Base-by-base conservation (phyloP, 2,113 vertebrate genomes). In the Oryzias melastigma region DNA sequence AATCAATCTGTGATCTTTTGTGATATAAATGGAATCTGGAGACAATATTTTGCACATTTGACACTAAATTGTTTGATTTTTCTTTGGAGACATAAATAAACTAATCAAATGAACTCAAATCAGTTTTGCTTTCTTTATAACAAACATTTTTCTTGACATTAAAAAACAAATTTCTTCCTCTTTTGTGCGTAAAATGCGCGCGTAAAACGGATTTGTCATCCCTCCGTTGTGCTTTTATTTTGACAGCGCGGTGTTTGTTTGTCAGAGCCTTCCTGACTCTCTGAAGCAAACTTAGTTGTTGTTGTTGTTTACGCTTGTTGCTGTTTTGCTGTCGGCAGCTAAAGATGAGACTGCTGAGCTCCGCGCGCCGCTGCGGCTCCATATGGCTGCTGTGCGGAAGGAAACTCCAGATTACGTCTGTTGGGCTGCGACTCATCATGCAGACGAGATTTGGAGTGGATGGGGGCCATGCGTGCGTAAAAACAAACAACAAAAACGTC, bases 331-430 rank as follows among this genome's bases (percentile, higher is more conserved):
- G 69, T 68, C 49, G 67, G 58, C 45, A 51, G 45, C n/a, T 53
- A 24, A 29, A 40, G 45, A 46, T 44, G 42, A 48, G 53, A 45
- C 57, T 13, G 41, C 10, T 48, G 20, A 46, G 46, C 16, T 51
- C 47, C 18, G 44, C 43, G 52, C 47, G 29, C 43, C 48, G 56
- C 40, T 60, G 44, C 35, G 46, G 14, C 53, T 52, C 24, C 27
- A 19, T 62, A 29, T 64, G 52, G 51, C 45, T 57, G 57, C 58
- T 12, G 53, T 15, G 61, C 53, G 45, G 71, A 56, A 58, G 70
- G 45, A 35, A 73, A 55, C 45, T 73, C 70, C 56, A 65, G 56
- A 41, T 60, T 43, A 60, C 44, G 62, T 58, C 48, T 25, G 57
- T 52, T 10, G 29, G 12, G 51, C 14, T 54, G 44, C 41, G 64